Evolutionary conservation across 2,113 vertebrate genomes (phyloP).

Genomic region (Mus spicilegus): DNA sequence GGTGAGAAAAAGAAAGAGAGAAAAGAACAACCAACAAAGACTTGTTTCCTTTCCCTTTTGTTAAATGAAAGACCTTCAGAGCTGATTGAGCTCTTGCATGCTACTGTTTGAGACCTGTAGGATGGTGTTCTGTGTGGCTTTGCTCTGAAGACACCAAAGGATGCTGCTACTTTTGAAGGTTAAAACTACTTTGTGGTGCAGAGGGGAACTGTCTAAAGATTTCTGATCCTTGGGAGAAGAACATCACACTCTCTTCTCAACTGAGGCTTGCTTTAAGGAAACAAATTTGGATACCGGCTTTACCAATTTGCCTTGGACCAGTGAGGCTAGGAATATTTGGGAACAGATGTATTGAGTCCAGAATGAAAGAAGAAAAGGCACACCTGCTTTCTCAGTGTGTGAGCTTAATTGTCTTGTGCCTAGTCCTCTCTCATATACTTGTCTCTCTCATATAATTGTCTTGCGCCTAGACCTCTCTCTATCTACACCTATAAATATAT

Average conservation of each 20-base stretch:
- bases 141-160: conserved; percentile 82
- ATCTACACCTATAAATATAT: neutral
- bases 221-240: conserved; percentile 75
- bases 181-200: conserved; percentile 78
- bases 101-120: conserved; percentile 78
- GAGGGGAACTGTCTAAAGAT: conserved; percentile 65
- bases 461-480: neutral
- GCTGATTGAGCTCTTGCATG: conserved; percentile 73
- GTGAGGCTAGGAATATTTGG: neutral
- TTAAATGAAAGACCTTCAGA: conserved; percentile 82
- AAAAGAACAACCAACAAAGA: conserved; percentile 72
- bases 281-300: conserved; percentile 52
- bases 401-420: neutral
- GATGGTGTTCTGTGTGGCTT: conserved; percentile 68
- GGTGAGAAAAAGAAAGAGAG: conserved; percentile 32
- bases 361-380: neutral
- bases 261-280: conserved; percentile 60
- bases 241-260: conserved; percentile 51
- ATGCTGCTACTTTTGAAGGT: conserved; percentile 78
- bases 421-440: neutral
- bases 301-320: conserved; percentile 45
- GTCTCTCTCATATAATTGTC: neutral
- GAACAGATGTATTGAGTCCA: neutral
- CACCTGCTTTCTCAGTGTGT: neutral
- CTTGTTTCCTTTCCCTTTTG: conserved; percentile 78